Evolutionary conservation across 2,113 vertebrate species (phyloP), one percentile per base, ranked within the genome.

Genomic region (Verasper variegatus): DNA sequence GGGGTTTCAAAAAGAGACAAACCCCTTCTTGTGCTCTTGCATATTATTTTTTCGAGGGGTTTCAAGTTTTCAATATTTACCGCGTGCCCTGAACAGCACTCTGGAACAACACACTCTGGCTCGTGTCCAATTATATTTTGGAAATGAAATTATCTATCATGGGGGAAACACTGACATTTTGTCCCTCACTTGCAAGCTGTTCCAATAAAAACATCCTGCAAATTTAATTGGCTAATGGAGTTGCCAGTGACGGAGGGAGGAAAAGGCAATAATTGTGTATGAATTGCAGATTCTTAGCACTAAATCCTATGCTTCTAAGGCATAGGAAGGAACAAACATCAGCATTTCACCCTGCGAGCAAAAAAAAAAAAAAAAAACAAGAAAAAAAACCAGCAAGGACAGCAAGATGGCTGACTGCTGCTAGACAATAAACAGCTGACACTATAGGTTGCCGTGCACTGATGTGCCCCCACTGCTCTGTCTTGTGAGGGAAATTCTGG

Each of bases 381-480:
- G 68, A 61, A 4, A 4, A 58, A 64, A 75, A 90, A 93, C 89
- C 74, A 80, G 87, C 91, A 92, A 93, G 86, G 87, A 86, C 90
- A 92, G 92, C 92, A 90, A 90, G 85, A 92, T 85, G 84, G 85
- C 89, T 82, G 88, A 85, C 88, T 91, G 81, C 75, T 85, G 60
- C 75, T 35, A 75, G 74, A 81, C 86, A 86, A 86, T 70, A 90
- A 93, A 93, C 85, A 92, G 93, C 90, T 92, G 92, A 93, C 91
- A 81, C 87, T 52, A 92, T 76, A 84, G 72, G 84, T 80, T 86
- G 80, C 83, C 75, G 51, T 71, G 62, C 75, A 70, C 81, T 85
- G 82, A 91, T 85, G 86, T 76, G 52, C 78, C 79, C 84, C 76
- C 64, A 35, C 81, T 80, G 76, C 79, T 86, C 45, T 81, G 82